Evolutionary conservation across 1,140 invertebrate species (phyloP).

Genomic region (Cyclargus thomasi): DNA sequence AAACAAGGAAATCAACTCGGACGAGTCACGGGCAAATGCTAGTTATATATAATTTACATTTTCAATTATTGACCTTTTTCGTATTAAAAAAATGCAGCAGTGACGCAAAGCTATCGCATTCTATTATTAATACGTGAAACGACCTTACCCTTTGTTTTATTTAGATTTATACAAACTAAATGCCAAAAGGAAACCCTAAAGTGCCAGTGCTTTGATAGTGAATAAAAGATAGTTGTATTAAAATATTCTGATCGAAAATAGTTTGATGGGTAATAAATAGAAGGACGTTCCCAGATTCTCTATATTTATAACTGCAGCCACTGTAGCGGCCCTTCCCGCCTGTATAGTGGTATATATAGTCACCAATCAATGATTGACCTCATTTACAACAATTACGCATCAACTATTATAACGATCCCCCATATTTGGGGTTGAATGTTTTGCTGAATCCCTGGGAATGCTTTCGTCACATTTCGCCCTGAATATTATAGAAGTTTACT

Average conservation of each 20-base stretch:
- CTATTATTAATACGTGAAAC: not conserved
- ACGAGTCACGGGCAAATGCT: too few species aligned
- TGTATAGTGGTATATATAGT: not conserved
- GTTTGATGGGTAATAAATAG: slow-evolving; percentile 2
- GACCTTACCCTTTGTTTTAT: not conserved
- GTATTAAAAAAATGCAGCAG: not conserved
- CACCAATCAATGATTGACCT: not conserved
- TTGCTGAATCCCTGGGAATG: not conserved
- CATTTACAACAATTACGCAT: not conserved
- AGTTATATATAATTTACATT: not conserved
- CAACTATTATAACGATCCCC: not conserved
- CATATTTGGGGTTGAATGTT: not conserved
- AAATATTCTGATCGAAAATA: not conserved
- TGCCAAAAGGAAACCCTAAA: not conserved
- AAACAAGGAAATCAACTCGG: too few species aligned
- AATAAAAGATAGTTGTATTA: not conserved
- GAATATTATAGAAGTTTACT: too few species aligned
- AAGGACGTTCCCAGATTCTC: slow-evolving; percentile 1
- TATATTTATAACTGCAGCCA: slow-evolving; percentile 10
- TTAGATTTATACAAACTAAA: not conserved
- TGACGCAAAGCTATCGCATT: not conserved
- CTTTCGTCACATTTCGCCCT: not conserved
- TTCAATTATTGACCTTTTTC: not conserved
- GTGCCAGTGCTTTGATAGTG: not conserved
- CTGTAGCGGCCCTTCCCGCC: not conserved